Percentiles rank a stretch among this genome's conserved stretches.
Evolutionary conservation across 2,888 invertebrate genomes (phyloP).

Genomic region (Platycheirus albimanus): DNA sequence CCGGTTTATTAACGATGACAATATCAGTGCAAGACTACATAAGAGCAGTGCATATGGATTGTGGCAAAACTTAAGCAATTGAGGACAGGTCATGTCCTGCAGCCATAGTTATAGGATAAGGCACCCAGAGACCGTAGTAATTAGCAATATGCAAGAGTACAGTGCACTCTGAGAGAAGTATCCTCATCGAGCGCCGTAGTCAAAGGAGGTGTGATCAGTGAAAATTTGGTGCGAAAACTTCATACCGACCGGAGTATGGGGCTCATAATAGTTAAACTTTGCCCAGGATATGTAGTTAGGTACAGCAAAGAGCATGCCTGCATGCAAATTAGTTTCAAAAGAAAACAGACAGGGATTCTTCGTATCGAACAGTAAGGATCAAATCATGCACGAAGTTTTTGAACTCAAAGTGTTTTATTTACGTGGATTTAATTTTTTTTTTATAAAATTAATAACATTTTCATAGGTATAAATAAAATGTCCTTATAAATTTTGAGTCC

Average conservation of each 20-base stretch:
- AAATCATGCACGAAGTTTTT: too few species aligned
- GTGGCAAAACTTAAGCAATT: constrained; percentile 28
- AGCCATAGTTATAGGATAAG: constrained; percentile 15
- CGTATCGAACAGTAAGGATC: too few species aligned
- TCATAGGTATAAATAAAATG: too few species aligned
- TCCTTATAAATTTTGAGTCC: too few species aligned
- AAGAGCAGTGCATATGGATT: constrained; percentile 6
- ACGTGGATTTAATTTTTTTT: too few species aligned
- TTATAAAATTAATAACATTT: too few species aligned
- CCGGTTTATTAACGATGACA: constrained; percentile 13
- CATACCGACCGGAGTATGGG: neutral
- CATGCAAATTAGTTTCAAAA: constrained; percentile 31
- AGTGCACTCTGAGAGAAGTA: too few species aligned
- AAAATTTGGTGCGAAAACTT: constrained; percentile 10
- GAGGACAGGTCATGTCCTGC: constrained; percentile 34
- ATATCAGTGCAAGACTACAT: constrained; percentile 19
- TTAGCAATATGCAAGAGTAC: constrained; percentile 11
- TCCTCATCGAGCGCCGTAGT: too few species aligned
- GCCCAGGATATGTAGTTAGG: neutral
- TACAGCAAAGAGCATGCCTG: constrained; percentile 7
- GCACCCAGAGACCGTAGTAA: constrained; percentile 17
- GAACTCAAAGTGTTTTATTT: too few species aligned
- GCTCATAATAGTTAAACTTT: constrained; percentile 29
- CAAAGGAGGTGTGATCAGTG: constrained; percentile 19
- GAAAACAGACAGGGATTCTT: neutral